Base-by-base conservation (phyloP, 2,797 vertebrate genomes). In the Enoplosus armatus region DNA sequence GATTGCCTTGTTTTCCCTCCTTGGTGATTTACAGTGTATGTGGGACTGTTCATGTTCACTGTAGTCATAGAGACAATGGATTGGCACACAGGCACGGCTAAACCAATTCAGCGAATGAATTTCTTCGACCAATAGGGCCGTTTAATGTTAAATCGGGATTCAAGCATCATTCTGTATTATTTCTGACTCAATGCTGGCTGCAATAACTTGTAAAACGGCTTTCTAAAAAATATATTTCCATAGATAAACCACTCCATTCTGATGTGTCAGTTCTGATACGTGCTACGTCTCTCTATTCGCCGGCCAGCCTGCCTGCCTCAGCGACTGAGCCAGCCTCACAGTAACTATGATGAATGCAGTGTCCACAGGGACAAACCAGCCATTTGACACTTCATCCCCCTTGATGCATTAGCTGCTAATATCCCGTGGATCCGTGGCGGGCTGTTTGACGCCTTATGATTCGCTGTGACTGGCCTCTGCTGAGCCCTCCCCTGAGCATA, bases 271-370 rank as follows among this genome's bases (percentile, higher is more conserved):
- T 74, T 90, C 56, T 77, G 82, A 89, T 88, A 77, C 18, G 55
- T 51, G 51, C 68, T 73, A 55, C 33, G 50, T 86, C 69, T 82
- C 63, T 82, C 76, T 84, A 59, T 79, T 76, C 18, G 59, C 68
- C 27, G 35, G 70, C 77, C 72, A 74, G 68, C 58, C 84, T 61
- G 85, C 77, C 70, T 29, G 79, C 65, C 85, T 87, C 82, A 61
- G 85, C 51, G 24, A 65, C 88, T 63, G 82, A 87, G 75, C 74
- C 78, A 35, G 67, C 64, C 66, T 79, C 77, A 82, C 90, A 87
- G 85, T 92, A 93, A 94, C 86, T 87, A 79, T 94, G 94, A 95
- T 93, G 79, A 94, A 95, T 93, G 87, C 81, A 91, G 88, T 75
- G 89, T 93, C 90, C 89, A 82, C 87, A 56, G 84, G 85, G 93